Evolutionary conservation across 2,888 invertebrate species (phyloP), one percentile per base, ranked within the genome.

Genomic region (Dorcus hopei): DNA sequence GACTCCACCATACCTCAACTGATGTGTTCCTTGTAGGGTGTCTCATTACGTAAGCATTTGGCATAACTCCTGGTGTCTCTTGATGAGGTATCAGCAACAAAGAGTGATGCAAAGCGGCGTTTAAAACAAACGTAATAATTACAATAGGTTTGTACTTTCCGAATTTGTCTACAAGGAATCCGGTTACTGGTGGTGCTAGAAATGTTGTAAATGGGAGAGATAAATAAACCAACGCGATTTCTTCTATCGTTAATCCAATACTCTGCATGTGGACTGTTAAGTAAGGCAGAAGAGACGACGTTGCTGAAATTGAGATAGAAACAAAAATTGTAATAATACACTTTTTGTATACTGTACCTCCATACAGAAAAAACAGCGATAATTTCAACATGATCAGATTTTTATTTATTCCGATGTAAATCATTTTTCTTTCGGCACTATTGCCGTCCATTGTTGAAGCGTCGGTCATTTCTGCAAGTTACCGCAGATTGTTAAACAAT

Each of bases 201-300:
- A 94, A 92, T 5, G 93, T 91, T 5, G 93, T 90, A 70, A 94
- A 89, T 7, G 94, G 93, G 72, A 94, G 82, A 2, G 92, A 88
- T 70, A 93, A 83, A 79, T 93, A 94, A 68, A 94, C 90, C 72
- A 93, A 87, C 54, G 92, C 91, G 62, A 93, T 91, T 81, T 95
- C 92, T 70, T 91, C 89, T 65, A 93, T 88, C 49, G 90, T 89
- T 58, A 95, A 81, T 60, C 94, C 94, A 74, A 94, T 88, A 72
- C 91, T 88, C 79, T 91, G 91, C 94, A 95, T 94, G 80, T 93
- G 94, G 66, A 95, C 89, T 2, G 93, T 91, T 71, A 95, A 80
- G 77, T 93, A 95, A 0, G 95, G 94, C 58, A 94, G 79, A 52
- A 95, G 81, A 6, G 91, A 90, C 52, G 93, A 91, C 39, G 91